A percentile compares a stretch with the other conserved stretches of the same genome.
Evolutionary conservation across 2,888 invertebrate species (phyloP).

Genomic region (Rhaphigaster nebulosa): DNA sequence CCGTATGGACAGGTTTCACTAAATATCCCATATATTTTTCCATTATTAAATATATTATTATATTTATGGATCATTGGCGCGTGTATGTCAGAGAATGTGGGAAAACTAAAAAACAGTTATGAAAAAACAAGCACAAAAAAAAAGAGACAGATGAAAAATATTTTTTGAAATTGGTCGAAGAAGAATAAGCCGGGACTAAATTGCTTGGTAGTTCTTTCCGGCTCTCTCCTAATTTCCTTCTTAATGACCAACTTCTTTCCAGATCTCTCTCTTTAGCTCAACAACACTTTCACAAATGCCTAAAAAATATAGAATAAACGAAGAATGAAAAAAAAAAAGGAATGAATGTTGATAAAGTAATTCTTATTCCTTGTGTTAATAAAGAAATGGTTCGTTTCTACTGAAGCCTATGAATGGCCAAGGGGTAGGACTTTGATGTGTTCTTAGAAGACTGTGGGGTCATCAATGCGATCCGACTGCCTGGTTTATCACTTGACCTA

Average conservation of each 20-base stretch:
- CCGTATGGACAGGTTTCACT: too few relatives aligned
- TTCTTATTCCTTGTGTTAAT: neutral
- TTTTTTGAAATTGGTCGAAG: neutral
- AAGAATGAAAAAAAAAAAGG: neutral
- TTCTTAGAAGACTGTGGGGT: too few relatives aligned
- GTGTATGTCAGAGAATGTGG: too few relatives aligned
- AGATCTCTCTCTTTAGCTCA: neutral
- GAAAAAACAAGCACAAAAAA: neutral
- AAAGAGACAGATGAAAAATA: neutral
- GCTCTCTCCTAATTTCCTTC: neutral
- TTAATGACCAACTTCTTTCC: constrained; percentile 1
- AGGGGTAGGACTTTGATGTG: too few relatives aligned
- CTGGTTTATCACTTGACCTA: too few relatives aligned
- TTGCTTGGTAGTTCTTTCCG: neutral
- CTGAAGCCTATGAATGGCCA: too few relatives aligned
- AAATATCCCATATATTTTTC: too few relatives aligned
- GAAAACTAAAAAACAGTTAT: neutral
- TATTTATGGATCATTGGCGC: too few relatives aligned
- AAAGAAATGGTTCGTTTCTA: neutral
- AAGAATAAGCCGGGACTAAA: neutral
- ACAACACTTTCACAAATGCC: neutral
- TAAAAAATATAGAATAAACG: neutral
- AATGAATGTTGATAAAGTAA: neutral
- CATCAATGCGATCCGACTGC: too few relatives aligned
- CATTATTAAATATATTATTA: too few relatives aligned